Percentiles rank a stretch among this genome's conserved stretches.
Evolutionary conservation across 1,140 invertebrate species (phyloP).

Genomic region (Neodiprion pinetum): DNA sequence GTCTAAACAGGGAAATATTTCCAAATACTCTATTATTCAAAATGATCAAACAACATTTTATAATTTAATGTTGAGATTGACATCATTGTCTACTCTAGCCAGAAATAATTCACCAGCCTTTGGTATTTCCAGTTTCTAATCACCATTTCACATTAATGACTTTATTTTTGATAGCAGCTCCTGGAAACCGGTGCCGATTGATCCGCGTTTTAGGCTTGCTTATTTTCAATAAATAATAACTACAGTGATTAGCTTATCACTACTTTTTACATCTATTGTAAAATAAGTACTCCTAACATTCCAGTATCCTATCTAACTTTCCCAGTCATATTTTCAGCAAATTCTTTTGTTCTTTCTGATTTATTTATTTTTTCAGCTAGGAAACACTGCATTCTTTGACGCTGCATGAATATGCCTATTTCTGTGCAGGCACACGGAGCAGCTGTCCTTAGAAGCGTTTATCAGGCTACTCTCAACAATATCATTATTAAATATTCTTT

Average conservation of each 20-base stretch:
- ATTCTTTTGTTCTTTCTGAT: slow-evolving; percentile 1
- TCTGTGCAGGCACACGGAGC: slow-evolving; percentile 60
- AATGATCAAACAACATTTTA: neutral
- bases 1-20: no score
- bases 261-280: slow-evolving; percentile 16
- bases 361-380: slow-evolving; percentile 10
- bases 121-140: neutral
- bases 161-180: slow-evolving; percentile 55
- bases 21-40: no score
- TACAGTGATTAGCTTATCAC: slow-evolving; percentile 43
- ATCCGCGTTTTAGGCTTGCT: slow-evolving; percentile 55
- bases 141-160: slow-evolving; percentile 20
- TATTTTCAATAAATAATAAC: slow-evolving; percentile 38
- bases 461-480: slow-evolving; percentile 22
- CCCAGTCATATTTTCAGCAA: neutral
- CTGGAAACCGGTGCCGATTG: slow-evolving; percentile 55
- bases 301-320: neutral
- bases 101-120: neutral
- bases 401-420: slow-evolving; percentile 59
- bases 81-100: neutral
- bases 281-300: slow-evolving; percentile 6
- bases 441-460: slow-evolving; percentile 45
- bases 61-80: neutral
- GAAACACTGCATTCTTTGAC: slow-evolving; percentile 46
- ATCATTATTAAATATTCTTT: no score